phyloP scores from a whole-genome alignment of 2,888 invertebrate species.

The Catocala sponsa region DNA sequence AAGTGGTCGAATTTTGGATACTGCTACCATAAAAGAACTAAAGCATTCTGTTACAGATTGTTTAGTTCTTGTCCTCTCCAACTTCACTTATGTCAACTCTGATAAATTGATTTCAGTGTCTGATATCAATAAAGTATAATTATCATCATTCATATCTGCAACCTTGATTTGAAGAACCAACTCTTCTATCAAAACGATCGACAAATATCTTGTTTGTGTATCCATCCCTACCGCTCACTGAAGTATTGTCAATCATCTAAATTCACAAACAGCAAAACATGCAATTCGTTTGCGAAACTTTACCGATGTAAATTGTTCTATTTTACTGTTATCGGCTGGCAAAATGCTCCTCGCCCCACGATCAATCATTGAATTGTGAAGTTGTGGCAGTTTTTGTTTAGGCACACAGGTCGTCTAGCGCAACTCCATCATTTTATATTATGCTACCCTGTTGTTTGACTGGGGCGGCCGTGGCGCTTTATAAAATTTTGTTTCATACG shows the following conservation, averaged over 20 bases:
- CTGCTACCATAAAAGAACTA: too few relatives aligned
- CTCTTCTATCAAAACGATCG: slow-evolving; percentile 18
- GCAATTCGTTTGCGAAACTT: slow-evolving; percentile 50
- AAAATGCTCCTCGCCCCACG: slow-evolving; percentile 42
- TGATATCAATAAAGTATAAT: slow-evolving; percentile 29
- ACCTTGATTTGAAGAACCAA: slow-evolving; percentile 8
- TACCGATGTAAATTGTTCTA: slow-evolving; percentile 56
- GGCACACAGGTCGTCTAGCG: slow-evolving; percentile 23
- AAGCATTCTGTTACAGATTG: too few relatives aligned
- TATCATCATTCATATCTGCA: slow-evolving; percentile 21
- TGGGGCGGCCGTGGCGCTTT: slow-evolving; percentile 13
- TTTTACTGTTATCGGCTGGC: slow-evolving; percentile 59
- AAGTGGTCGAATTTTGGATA: too few relatives aligned
- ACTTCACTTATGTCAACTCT: too few relatives aligned
- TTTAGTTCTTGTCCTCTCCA: too few relatives aligned
- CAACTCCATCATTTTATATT: slow-evolving; percentile 25
- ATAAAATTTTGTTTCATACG: slow-evolving; percentile 10
- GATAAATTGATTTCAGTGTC: not conserved
- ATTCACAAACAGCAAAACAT: slow-evolving; percentile 52
- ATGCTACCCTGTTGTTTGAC: slow-evolving; percentile 20
- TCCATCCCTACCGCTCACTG: slow-evolving; percentile 23
- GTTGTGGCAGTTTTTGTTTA: slow-evolving; percentile 47
- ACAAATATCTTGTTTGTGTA: slow-evolving; percentile 23
- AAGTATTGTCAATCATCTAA: slow-evolving; percentile 51
- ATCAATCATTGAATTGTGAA: slow-evolving; percentile 55